Evolutionary conservation across 2,113 vertebrate species (phyloP).

Genomic region (Neolamprologus caudopunctatus): DNA sequence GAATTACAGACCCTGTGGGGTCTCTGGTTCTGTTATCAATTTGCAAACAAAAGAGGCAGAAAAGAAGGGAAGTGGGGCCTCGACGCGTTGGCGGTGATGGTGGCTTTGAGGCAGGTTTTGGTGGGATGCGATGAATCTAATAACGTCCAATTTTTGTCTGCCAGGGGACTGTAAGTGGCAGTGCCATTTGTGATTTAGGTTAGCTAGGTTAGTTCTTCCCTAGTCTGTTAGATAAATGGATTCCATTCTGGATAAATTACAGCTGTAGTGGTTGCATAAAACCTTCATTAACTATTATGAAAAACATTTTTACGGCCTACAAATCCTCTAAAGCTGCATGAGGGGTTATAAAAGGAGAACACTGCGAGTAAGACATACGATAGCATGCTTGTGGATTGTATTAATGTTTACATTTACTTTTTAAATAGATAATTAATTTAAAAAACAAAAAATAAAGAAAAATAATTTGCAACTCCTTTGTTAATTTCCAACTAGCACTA

Average conservation of each 20-base stretch:
- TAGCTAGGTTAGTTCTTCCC: background rate
- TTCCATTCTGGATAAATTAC: slow-evolving; percentile 22
- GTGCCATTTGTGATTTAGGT: slow-evolving; percentile 26
- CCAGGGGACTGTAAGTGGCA: background rate
- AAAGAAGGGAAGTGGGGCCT: background rate
- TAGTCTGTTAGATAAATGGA: slow-evolving; percentile 2
- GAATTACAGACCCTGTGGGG: slow-evolving; percentile 60
- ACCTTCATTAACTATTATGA: slow-evolving; percentile 16
- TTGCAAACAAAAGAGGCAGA: slow-evolving; percentile 51
- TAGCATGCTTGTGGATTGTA: background rate
- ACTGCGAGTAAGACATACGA: background rate
- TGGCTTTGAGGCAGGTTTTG: slow-evolving; percentile 16
- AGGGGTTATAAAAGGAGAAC: background rate
- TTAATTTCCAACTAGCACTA: background rate
- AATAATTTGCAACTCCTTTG: background rate
- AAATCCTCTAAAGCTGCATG: slow-evolving; percentile 1
- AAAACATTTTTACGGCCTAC: slow-evolving; percentile 14
- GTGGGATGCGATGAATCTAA: slow-evolving; percentile 19
- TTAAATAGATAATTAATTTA: background rate
- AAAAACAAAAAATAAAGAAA: background rate
- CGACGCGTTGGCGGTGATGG: background rate
- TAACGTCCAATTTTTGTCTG: slow-evolving; percentile 6
- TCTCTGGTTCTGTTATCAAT: slow-evolving; percentile 64
- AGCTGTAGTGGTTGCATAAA: slow-evolving; percentile 17
- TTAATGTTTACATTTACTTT: background rate